Evolutionary conservation across 2,113 vertebrate genomes (phyloP), one percentile per base, ranked within the genome.

Genomic region (Oryctolagus cuniculus): DNA sequence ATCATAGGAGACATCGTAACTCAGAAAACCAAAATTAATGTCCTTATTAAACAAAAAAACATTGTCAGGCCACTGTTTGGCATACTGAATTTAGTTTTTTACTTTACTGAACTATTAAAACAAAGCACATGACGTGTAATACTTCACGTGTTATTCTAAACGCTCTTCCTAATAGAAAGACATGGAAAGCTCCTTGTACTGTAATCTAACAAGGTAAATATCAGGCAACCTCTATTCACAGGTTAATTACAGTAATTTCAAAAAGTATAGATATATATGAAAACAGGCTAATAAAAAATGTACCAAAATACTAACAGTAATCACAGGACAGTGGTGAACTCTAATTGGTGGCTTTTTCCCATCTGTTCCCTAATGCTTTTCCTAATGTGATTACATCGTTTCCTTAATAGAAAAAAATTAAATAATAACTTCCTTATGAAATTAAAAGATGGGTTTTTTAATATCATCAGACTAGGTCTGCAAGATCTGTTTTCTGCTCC

Each of bases 21-120:
- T 93, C 81, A 89, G 82, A 58, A 94, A 91, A 96, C 75, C 79
- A 6, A 91, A 75, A 81, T 44, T 38, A 70, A 73, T 19, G 7
- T 3, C 17, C 19, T 7, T 79, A 70, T 24, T 88, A 81, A 73
- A 49, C 5, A 93, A 87, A n/a, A 83, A 73, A 53, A 16, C 1
- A 38, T 63, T 93, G 22, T 24, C 64, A 31, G 77, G 70, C 72
- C 87, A 75, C 12, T 61, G 19, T 61, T 93, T 86, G 34, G 44
- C 58, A 77, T 67, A 63, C 1, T 75, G 11, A 92, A 85, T 81
- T 81, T 78, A 95, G 89, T 61, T 89, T 89, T 31, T 29, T 36
- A 58, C 19, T 8, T 9, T 63, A 88, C 31, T 77, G 27, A 95
- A 77, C 85, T 63, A 89, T 0, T 89, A 4, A 87, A 92, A 85